Base-by-base conservation (phyloP, 2,888 invertebrate genomes). In the Agonopterix subpropinquella region DNA sequence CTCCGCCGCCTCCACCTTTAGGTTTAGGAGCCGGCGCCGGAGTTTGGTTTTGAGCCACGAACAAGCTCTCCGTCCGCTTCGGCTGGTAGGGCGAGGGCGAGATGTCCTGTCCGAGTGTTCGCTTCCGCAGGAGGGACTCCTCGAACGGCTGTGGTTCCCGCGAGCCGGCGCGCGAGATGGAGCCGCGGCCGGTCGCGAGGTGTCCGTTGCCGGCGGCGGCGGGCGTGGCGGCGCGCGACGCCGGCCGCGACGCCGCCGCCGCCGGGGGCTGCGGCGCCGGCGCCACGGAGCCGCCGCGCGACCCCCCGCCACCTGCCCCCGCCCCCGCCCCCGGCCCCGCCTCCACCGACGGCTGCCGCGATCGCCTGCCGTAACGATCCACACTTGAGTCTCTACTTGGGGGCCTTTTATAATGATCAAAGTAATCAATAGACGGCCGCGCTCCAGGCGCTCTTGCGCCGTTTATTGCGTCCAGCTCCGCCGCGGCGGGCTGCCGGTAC, bases 351-450 rank as follows among this genome's bases (percentile, higher is more conserved):
- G 95, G 91, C 70, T 95, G 95, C 52, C 96, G 90, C 1, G 95
- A 95, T 18, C 94, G 93, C 54, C 94, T 89, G 4, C 93, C 92
- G 70, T 94, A 95, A 53, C 94, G 91, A 84, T 96, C 96, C 44
- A 95, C 94, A 61, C 96, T 96, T 53, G 94, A 93, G 74, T 96
- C 96, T 71, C 96, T 90, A 85, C 96, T 96, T 1, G 96, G 96
- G 47, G 96, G 96, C 74, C 95, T 90, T 80, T 96, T 96, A 80
- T 98, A 98, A 74, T 98, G 98, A 80, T 98, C 98, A 74, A 97
- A 96, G 70, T 96, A 95, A 79, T 97, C 96, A 70, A 95, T 95
- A 62, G 95, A 94, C 9, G 94, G 81, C 10, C 87, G 72, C 1
- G 73, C 62, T n/a, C 78, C 79, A 15, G 70, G 63, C 36, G 68